Evolutionary conservation across 2,113 vertebrate species (phyloP).

Genomic region (Apeltes quadracus): DNA sequence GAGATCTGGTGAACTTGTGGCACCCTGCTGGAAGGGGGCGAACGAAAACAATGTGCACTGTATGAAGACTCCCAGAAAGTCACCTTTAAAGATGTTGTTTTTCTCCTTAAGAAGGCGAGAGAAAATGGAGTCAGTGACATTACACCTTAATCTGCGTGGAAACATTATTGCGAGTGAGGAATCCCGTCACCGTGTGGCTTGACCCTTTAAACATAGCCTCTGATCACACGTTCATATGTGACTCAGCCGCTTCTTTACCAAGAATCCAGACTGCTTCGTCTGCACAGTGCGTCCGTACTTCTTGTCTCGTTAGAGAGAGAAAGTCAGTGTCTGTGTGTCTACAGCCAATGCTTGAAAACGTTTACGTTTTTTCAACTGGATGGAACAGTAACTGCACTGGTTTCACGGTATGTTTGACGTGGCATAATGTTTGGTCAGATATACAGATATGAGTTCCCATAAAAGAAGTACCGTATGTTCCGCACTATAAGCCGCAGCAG

Average conservation of each 20-base stretch:
- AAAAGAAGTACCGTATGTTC: not conserved
- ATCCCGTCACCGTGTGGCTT: not conserved
- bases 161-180: not conserved
- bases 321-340: constrained; percentile 9
- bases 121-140: not conserved
- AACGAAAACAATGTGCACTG: not conserved
- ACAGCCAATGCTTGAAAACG: not conserved
- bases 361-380: not conserved
- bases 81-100: not conserved
- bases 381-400: not conserved
- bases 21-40: not conserved
- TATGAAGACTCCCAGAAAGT: not conserved
- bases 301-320: constrained; percentile 26
- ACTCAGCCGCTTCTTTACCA: constrained; percentile 22
- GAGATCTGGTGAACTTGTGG: constrained; percentile 3
- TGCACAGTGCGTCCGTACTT: constrained; percentile 18
- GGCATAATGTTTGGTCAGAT: not conserved
- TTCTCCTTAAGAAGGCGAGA: not conserved
- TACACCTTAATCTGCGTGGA: not conserved
- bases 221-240: constrained; percentile 11
- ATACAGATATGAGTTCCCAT: not conserved
- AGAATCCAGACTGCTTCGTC: constrained; percentile 8
- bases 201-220: constrained; percentile 4
- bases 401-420: not conserved
- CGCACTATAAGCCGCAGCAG: too few species aligned